phyloP scores from a whole-genome alignment of 2,797 vertebrate species.

The Oryzias sinensis region DNA sequence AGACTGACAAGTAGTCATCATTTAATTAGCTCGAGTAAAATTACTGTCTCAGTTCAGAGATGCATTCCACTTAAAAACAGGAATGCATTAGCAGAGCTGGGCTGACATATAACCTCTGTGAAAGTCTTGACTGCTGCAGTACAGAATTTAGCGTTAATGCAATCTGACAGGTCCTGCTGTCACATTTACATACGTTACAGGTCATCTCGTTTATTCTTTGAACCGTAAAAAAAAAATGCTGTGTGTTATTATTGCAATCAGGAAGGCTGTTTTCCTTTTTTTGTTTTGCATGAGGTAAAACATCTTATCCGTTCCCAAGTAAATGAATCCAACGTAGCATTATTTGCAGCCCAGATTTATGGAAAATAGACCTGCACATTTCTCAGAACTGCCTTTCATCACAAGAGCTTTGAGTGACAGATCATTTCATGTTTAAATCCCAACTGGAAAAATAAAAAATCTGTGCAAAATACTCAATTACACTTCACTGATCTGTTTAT shows the following conservation, averaged over 20 bases:
- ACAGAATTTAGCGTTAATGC: slow-evolving; percentile 12
- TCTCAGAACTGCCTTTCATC: slow-evolving; percentile 23
- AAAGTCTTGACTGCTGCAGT: neutral
- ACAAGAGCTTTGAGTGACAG: slow-evolving; percentile 20
- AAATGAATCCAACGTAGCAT: slow-evolving; percentile 17
- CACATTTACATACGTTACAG: slow-evolving; percentile 28
- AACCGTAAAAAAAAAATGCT: slow-evolving; percentile 22
- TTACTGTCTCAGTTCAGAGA: no score
- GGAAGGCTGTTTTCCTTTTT: slow-evolving; percentile 17
- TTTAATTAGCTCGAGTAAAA: no score
- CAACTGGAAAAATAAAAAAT: slow-evolving; percentile 11
- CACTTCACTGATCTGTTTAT: slow-evolving; percentile 16
- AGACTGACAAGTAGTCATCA: no score
- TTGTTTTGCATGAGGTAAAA: slow-evolving; percentile 15
- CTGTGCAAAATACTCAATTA: slow-evolving; percentile 12
- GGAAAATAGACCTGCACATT: slow-evolving; percentile 11
- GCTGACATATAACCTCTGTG: neutral
- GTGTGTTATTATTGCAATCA: slow-evolving; percentile 6
- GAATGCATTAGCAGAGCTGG: neutral
- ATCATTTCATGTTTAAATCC: slow-evolving; percentile 22
- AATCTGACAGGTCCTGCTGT: slow-evolving; percentile 22
- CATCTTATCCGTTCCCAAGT: slow-evolving; percentile 15
- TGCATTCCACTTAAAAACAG: neutral
- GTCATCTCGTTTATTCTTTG: slow-evolving; percentile 25
- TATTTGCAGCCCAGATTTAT: slow-evolving; percentile 7